Percentiles rank a stretch among this genome's conserved stretches.
Conservation (phyloP, 2,797 vertebrate genomes). For the Pelochelys cantorii region DNA sequence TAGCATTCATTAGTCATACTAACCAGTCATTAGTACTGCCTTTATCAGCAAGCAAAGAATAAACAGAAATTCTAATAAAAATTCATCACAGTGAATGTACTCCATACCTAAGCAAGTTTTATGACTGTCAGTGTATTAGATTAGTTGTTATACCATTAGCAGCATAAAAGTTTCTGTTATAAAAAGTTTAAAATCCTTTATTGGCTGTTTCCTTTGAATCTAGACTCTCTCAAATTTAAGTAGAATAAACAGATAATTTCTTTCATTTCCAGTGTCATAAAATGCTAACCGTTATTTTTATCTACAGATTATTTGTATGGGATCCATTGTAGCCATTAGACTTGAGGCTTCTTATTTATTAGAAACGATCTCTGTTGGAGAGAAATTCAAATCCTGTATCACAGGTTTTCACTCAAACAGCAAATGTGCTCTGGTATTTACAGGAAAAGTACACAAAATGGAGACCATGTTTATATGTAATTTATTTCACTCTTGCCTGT, state of each 20-base stretch:
- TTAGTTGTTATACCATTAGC: constrained; percentile 74
- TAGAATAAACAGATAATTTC: constrained; percentile 37
- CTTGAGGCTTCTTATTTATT: constrained; percentile 10
- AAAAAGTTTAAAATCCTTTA: constrained; percentile 43
- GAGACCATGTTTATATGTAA: not conserved
- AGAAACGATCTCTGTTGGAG: not conserved
- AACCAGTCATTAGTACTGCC: constrained; percentile 84
- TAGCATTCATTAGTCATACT: constrained; percentile 83
- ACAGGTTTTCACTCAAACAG: not conserved
- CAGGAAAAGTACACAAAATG: not conserved
- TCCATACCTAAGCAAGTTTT: constrained; percentile 76
- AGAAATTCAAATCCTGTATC: constrained; percentile 35
- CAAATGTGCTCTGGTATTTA: constrained; percentile 11
- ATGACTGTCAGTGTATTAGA: constrained; percentile 81
- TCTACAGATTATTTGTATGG: not conserved
- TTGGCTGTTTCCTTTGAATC: constrained; percentile 54
- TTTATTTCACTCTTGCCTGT: constrained; percentile 33
- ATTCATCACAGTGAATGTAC: constrained; percentile 81
- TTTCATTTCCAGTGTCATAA: constrained; percentile 30
- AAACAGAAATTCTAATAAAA: constrained; percentile 90
- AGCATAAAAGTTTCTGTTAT: constrained; percentile 35
- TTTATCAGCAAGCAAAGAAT: constrained; percentile 88
- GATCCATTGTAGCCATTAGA: not conserved
- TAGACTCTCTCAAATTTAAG: constrained; percentile 50
- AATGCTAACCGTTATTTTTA: constrained; percentile 21